Evolutionary conservation across 2,888 invertebrate species (phyloP).

Genomic region (Cheilosia pagana): DNA sequence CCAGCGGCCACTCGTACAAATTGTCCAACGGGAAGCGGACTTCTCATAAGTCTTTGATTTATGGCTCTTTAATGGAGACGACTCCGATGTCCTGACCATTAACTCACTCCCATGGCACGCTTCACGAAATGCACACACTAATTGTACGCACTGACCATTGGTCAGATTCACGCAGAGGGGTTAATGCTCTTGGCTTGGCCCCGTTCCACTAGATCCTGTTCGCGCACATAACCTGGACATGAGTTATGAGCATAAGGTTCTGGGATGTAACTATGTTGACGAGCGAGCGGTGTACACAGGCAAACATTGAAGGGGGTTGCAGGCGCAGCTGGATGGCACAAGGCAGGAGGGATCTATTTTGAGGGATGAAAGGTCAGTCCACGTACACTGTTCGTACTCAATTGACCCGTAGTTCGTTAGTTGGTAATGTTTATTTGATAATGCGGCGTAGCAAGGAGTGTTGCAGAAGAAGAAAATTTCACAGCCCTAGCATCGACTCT

Average conservation of each 20-base stretch:
- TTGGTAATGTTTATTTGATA: conserved; percentile 74
- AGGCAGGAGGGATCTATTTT: conserved; percentile 8
- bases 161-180: conserved; percentile 66
- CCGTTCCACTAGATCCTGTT: conserved; percentile 64
- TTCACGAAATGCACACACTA: conserved; percentile 50
- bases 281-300: conserved; percentile 63
- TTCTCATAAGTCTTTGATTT: conserved; percentile 72
- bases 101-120: conserved; percentile 69
- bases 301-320: conserved; percentile 56
- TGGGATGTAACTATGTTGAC: conserved; percentile 73
- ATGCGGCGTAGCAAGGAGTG: conserved; percentile 60
- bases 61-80: conserved; percentile 69
- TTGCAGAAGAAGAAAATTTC: conserved; percentile 22
- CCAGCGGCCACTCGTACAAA: conserved; percentile 62
- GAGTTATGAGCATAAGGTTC: conserved; percentile 61
- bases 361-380: conserved; percentile 73
- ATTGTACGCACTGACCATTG: conserved; percentile 62
- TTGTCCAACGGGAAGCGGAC: conserved; percentile 35
- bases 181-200: conserved; percentile 58
- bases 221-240: conserved; percentile 48
- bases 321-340: conserved; percentile 42
- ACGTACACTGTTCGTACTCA: conserved; percentile 65
- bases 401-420: conserved; percentile 68
- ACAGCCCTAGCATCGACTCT: conserved; percentile 78
- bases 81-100: conserved; percentile 58